Percentiles rank a stretch among this genome's conserved stretches.
These are phyloP conservation scores for Cassiopea xamachana DNA, from an alignment of 30 jellyfish, hydroid and myxozoan species.

Conservation along the genomic window DNA sequence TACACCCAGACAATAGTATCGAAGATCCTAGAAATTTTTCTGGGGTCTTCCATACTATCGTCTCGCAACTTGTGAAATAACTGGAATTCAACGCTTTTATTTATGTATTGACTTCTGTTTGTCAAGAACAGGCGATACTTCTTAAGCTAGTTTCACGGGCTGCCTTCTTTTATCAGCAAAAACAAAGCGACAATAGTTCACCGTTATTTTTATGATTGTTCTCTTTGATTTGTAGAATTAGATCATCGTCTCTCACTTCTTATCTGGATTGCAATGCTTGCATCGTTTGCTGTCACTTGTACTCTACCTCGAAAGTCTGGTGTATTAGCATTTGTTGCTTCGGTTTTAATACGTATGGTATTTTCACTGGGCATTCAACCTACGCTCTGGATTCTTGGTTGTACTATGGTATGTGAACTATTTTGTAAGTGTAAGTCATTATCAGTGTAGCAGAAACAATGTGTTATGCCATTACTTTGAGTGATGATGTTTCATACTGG, in stretches of 20 bases:
- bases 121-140: too few species aligned
- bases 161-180: too few species aligned
- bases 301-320: conserved; percentile 95
- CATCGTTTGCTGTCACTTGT: conserved; percentile 81
- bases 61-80: too few species aligned
- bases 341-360: conserved; percentile 82
- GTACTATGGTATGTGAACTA: conserved; percentile 73
- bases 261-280: conserved; percentile 91
- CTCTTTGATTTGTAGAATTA: conserved; percentile 41
- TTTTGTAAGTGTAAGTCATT: not conserved
- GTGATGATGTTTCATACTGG: too few species aligned
- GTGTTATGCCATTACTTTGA: not conserved
- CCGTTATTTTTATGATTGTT: not conserved
- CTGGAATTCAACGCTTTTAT: too few species aligned
- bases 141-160: too few species aligned
- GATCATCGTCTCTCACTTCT: conserved; percentile 84
- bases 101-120: too few species aligned
- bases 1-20: too few species aligned
- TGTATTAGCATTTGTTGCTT: conserved; percentile 89
- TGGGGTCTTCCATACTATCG: too few species aligned
- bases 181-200: too few species aligned
- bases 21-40: too few species aligned
- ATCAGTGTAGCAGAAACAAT: not conserved
- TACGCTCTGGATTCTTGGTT: conserved; percentile 88
- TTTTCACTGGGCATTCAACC: conserved; percentile 90